A percentile compares a stretch with the other conserved stretches of the same genome.
These are phyloP conservation scores for Pterocles gutturalis DNA, from an alignment of 2,113 vertebrate genomes.

Conservation along the genomic window DNA sequence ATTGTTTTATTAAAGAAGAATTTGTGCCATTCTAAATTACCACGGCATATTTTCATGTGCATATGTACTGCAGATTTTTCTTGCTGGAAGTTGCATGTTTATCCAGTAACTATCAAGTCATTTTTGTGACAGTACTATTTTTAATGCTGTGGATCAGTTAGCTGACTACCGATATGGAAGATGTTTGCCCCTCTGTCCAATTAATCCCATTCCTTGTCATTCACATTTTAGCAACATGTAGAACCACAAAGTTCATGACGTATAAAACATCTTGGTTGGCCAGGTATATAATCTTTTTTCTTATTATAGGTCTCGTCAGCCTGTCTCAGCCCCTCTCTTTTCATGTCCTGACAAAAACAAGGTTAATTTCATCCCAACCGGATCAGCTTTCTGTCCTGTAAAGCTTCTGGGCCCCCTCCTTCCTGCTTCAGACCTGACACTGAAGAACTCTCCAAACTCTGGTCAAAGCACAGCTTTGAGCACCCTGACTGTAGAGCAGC, in stretches of 20 bases:
- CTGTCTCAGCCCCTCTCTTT: conserved; percentile 90
- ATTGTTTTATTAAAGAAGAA: not conserved
- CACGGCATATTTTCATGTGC: not conserved
- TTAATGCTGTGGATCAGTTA: conserved; percentile 73
- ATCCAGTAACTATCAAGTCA: not conserved
- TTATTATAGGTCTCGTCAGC: conserved; percentile 87
- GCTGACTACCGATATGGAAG: conserved; percentile 83
- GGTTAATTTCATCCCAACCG: conserved; percentile 98
- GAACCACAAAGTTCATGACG: not conserved
- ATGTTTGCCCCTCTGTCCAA: conserved; percentile 79
- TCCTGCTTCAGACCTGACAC: conserved; percentile 79
- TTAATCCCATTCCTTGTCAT: conserved; percentile 74
- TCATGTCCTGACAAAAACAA: conserved; percentile 99
- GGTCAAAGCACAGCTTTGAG: conserved; percentile 76
- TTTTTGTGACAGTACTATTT: conserved; percentile 35
- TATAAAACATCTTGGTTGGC: not conserved
- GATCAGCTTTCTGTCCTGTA: conserved; percentile 98
- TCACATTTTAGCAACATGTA: conserved; percentile 67
- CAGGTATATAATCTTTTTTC: conserved; percentile 31
- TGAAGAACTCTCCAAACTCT: conserved; percentile 78
- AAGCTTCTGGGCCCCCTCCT: conserved; percentile 88
- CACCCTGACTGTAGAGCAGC: conserved; percentile 80
- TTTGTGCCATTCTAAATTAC: conserved; percentile 19
- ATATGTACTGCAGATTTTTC: not conserved
- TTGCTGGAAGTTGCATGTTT: conserved; percentile 43